These are phyloP conservation scores for Chloromyia formosa DNA, from an alignment of 2,888 invertebrate species.

Conservation along the genomic window DNA sequence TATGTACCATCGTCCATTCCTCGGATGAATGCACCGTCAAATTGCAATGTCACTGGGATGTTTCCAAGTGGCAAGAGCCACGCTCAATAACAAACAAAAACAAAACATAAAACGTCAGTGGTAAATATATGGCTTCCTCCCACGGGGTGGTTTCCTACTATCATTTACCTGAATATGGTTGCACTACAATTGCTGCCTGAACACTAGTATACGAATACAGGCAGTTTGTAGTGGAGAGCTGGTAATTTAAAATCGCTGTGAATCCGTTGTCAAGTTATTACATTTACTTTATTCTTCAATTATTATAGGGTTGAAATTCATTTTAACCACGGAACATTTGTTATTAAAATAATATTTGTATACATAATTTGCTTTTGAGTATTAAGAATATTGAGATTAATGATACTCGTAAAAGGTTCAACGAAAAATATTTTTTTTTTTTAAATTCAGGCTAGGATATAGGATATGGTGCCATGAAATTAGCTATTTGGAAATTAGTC, in stretches of 20 bases:
- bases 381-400: too few species aligned
- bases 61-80: neutral
- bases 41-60: neutral
- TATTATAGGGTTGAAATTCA: too few species aligned
- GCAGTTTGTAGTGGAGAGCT: neutral
- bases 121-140: constrained; percentile 26
- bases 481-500: too few species aligned
- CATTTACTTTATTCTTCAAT: too few species aligned
- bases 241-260: neutral
- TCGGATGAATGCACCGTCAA: constrained; percentile 5
- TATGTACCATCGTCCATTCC: neutral
- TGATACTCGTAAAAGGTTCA: too few species aligned
- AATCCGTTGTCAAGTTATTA: too few species aligned
- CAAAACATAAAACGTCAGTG: constrained; percentile 21
- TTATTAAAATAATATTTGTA: too few species aligned
- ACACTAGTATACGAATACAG: neutral
- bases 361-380: too few species aligned
- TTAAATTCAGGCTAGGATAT: too few species aligned
- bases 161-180: constrained; percentile 5
- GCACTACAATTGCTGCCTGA: neutral
- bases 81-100: constrained; percentile 31
- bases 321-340: too few species aligned
- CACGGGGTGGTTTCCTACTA: neutral
- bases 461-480: too few species aligned
- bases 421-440: too few species aligned